A percentile compares a stretch with the other conserved stretches of the same genome.
These are phyloP conservation scores for Onchidella celtica DNA, from an alignment of 2,888 invertebrate species.

Conservation along the genomic window DNA sequence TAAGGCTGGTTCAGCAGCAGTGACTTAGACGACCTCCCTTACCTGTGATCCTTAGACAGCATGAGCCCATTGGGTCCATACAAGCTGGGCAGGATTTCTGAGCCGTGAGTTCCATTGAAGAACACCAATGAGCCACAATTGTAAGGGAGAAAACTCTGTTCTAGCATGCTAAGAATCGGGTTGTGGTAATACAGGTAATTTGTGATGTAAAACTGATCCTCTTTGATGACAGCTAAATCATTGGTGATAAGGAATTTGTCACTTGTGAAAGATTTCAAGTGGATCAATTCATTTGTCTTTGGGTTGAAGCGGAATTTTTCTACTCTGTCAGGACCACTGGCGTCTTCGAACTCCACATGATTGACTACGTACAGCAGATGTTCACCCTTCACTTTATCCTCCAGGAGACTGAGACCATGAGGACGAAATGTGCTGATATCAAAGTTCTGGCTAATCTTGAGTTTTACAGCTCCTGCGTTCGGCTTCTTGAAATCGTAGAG, in stretches of 20 bases:
- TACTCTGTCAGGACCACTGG: slow-evolving; percentile 1
- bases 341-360: too few species aligned
- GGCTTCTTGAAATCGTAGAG: slow-evolving; percentile 60
- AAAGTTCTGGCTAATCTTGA: too few species aligned
- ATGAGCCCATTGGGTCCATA: slow-evolving; percentile 23
- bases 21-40: too few species aligned
- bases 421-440: too few species aligned
- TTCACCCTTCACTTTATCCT: too few species aligned
- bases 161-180: neutral
- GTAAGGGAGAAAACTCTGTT: neutral
- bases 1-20: too few species aligned
- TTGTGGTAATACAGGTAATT: slow-evolving; percentile 42
- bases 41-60: slow-evolving; percentile 32
- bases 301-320: slow-evolving; percentile 37
- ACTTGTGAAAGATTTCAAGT: slow-evolving; percentile 25
- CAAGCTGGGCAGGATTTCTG: neutral
- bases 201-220: slow-evolving; percentile 45
- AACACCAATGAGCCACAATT: slow-evolving; percentile 3
- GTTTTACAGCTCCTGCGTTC: slow-evolving; percentile 56
- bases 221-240: slow-evolving; percentile 17
- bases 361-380: too few species aligned
- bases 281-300: slow-evolving; percentile 20
- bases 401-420: too few species aligned
- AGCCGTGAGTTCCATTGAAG: slow-evolving; percentile 11
- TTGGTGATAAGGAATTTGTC: slow-evolving; percentile 5